Conservation (phyloP, 2,113 vertebrate species). For the Clinocottus analis region DNA sequence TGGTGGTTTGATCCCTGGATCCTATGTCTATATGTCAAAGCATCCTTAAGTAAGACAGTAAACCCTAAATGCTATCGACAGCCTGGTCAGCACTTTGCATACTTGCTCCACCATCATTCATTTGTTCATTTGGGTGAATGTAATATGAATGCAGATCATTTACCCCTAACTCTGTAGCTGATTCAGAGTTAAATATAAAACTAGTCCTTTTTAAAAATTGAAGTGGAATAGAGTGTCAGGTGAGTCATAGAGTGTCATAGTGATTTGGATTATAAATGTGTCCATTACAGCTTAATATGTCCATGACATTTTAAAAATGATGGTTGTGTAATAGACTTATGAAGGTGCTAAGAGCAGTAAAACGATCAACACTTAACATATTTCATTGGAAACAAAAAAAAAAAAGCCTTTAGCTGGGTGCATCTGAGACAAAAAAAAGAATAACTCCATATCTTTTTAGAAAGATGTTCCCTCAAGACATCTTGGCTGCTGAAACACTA, state of each 20-base stretch:
- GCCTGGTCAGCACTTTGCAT: no score
- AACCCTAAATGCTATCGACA: neutral
- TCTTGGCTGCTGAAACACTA: neutral
- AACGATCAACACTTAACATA: neutral
- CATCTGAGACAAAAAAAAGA: neutral
- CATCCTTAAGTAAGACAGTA: neutral
- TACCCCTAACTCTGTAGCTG: neutral
- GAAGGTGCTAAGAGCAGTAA: neutral
- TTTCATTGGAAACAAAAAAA: conserved; percentile 3
- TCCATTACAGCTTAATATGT: neutral
- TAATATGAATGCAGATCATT: neutral
- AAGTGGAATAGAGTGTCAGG: no score
- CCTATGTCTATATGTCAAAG: neutral
- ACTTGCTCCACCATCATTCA: neutral
- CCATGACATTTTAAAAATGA: neutral
- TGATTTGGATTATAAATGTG: neutral
- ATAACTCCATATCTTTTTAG: conserved; percentile 1
- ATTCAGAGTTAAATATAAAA: neutral
- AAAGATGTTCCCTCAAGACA: neutral
- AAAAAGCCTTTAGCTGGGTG: neutral
- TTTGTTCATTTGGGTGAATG: neutral
- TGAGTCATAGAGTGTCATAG: neutral
- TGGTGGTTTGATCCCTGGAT: neutral
- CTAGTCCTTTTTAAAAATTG: neutral
- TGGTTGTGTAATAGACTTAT: neutral